phyloP scores from a whole-genome alignment of 2,888 invertebrate species.

The Nycteola revayana region DNA sequence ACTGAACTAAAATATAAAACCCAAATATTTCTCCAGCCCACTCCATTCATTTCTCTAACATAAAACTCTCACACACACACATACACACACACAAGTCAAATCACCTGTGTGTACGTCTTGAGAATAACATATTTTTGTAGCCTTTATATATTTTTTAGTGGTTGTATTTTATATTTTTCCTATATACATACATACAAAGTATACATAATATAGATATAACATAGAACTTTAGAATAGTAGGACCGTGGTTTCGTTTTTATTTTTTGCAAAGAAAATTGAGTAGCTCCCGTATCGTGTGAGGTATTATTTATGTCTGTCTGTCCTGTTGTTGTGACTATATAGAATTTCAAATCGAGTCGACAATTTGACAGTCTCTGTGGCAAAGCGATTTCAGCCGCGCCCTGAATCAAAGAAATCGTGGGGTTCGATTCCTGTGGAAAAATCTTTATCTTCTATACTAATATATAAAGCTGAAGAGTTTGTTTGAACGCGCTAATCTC shows the following conservation, averaged over 20 bases:
- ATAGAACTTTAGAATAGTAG: neutral
- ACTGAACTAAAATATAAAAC: neutral
- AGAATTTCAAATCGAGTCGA: too few relatives aligned
- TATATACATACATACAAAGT: slow-evolving; percentile 52
- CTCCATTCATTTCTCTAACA: slow-evolving; percentile 40
- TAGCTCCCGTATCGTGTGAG: slow-evolving; percentile 7
- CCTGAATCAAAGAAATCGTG: too few relatives aligned
- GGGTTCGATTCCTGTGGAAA: too few relatives aligned
- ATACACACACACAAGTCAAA: slow-evolving; percentile 36
- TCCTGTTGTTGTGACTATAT: too few relatives aligned
- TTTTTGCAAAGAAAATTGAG: slow-evolving; percentile 19
- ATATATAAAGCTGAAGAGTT: too few relatives aligned
- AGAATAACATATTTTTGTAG: slow-evolving; percentile 82
- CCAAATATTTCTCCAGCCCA: slow-evolving; percentile 6
- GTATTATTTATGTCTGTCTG: too few relatives aligned
- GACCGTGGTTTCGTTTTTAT: slow-evolving; percentile 27
- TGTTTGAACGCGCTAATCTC: too few relatives aligned
- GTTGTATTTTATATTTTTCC: slow-evolving; percentile 77
- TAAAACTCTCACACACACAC: slow-evolving; percentile 38
- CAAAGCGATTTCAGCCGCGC: too few relatives aligned
- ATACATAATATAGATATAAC: slow-evolving; percentile 27
- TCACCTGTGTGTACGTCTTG: slow-evolving; percentile 73
- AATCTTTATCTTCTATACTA: too few relatives aligned
- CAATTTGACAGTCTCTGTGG: too few relatives aligned
- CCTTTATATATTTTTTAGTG: slow-evolving; percentile 76